Evolutionary conservation across 2,888 invertebrate species (phyloP), one percentile per base, ranked within the genome.

Genomic region (Synergus gifuensis): DNA sequence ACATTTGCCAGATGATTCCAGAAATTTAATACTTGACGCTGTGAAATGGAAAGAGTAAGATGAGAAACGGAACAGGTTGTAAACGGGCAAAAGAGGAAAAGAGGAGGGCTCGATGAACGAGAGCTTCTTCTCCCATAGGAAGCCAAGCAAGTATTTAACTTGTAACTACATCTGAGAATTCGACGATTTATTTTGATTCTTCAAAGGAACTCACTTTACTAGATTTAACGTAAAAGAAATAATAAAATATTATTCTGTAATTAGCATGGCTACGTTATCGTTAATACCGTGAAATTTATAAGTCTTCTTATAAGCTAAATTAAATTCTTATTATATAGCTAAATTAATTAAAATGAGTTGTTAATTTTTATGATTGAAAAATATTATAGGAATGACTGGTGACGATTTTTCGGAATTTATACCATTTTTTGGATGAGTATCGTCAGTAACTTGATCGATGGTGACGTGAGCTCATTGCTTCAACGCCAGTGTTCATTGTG

Each of bases 1-100:
- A 80, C 76, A 80, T 44, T 76, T 84, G 83, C 84, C 83, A 85
- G 83, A 82, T 84, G 84, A 84, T 85, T 82, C 76, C n/a, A 79
- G 83, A 81, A 84, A 86, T 86, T 84, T 40, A 60, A 77, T 77
- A 73, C 73, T 73, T 58, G 73, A 49, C 28, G 16, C 46, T 54
- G 69, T n/a, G 46, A 16, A 49, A 49, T 69, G 18, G 36, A 69
- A 69, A 49, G 69, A 69, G 69, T 36, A 73, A 73, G 73, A 73
- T 73, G 73, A 73, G 73, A 54, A 73, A 54, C 36, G 73, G n/a
- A 73, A 12, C 73, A 36, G 73, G 73, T 73, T 73, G 73, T 73
- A 40, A 73, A 73, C 40, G 73, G 36, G 22, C n/a, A 54, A 54
- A 46, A 73, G 54, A 22, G 67, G 44, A 28, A 46, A 67, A 67